Evolutionary conservation across 1,140 invertebrate species (phyloP), one percentile per base, ranked within the genome.

Genomic region (Camponotus pennsylvanicus): DNA sequence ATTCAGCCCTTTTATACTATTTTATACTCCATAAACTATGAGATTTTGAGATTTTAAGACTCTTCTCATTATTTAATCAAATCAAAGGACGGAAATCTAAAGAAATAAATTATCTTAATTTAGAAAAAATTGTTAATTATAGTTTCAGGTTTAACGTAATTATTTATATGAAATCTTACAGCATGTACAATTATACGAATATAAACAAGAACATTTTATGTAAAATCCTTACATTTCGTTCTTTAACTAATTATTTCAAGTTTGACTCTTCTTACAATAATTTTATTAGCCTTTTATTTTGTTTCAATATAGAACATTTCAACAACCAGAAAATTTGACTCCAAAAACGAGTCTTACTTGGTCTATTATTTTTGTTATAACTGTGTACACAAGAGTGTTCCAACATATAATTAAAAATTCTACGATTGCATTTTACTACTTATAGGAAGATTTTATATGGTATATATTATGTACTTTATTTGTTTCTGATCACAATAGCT

Each of bases 361-460:
- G 45, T 73, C 32, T 32, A 73, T 73, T 66, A 66, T 73, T 55
- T 73, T 55, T 32, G 49, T 4, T 18, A 8, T 52, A 37, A 21
- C 15, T 18, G 11, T 18, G 42, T 71, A 18, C 37, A 27, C 1
- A 13, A 27, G 27, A 73, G 32, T 40, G 4, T n/a, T 7, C 34
- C 34, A 9, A 55, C 49, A 52, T 52, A 52, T 52, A 52, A 52
- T 37, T 55, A 52, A 63, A 75, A 59, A 78, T 52, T 61, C 4
- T 73, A 80, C 15, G 0, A 55, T 55, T 69, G 76, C 13, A 63
- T 85, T 40, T 57, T 75, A 71, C 18, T 32, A 40, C 67, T 86
- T 66, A 52, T 49, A 76, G 27, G 69, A n/a, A 79, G 66, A 45
- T 15, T 80, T 57, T 32, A 69, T 52, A 85, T 55, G 42, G 18